Conservation (phyloP, 92 coral and sea anemone genomes). For the Ricordea florida region DNA sequence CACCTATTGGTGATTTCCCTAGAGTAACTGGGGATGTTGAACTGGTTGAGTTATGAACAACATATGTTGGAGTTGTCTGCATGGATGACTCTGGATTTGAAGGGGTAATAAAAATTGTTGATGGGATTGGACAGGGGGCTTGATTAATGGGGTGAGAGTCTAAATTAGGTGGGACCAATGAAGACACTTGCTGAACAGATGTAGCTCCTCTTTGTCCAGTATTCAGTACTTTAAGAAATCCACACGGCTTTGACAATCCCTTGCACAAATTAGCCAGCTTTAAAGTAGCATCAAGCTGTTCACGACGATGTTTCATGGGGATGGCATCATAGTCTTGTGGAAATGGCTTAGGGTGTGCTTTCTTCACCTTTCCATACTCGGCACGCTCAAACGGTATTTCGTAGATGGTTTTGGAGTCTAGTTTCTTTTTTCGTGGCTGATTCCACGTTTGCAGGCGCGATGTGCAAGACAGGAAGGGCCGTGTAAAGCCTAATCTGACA, state of each 20-base stretch:
- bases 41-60: neutral
- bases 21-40: slow-evolving; percentile 2
- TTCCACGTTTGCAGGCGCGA: too few relatives aligned
- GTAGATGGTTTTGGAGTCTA: too few relatives aligned
- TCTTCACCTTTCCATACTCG: too few relatives aligned
- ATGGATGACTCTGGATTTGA: slow-evolving; percentile 21
- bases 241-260: slow-evolving; percentile 19
- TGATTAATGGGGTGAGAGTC: slow-evolving; percentile 1
- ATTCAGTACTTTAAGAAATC: slow-evolving; percentile 39
- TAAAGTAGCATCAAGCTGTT: slow-evolving; percentile 1
- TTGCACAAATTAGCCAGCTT: slow-evolving; percentile 22
- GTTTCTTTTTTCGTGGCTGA: too few relatives aligned
- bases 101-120: neutral
- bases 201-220: slow-evolving; percentile 6
- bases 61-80: neutral
- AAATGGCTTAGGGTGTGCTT: too few relatives aligned
- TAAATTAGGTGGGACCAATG: neutral
- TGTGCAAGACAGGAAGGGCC: too few relatives aligned
- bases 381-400: too few relatives aligned
- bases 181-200: slow-evolving; percentile 21
- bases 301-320: slow-evolving; percentile 4
- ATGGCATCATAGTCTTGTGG: too few relatives aligned
- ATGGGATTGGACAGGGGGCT: slow-evolving; percentile 12
- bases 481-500: too few relatives aligned
- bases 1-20: slow-evolving; percentile 10